phyloP scores from a whole-genome alignment of 1,140 invertebrate genomes.

The Drosophila parvula region DNA sequence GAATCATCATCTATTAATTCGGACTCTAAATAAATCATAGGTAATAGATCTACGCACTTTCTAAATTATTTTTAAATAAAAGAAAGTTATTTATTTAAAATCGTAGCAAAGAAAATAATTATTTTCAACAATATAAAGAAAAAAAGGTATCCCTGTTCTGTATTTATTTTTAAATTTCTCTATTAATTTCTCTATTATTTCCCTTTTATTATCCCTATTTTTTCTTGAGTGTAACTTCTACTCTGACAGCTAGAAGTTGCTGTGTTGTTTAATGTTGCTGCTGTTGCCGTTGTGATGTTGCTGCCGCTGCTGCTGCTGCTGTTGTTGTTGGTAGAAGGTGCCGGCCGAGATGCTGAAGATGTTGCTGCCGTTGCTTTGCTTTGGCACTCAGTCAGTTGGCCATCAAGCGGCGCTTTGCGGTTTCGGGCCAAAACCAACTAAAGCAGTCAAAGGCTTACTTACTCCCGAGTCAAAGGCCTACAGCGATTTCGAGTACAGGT shows the following conservation, averaged over 20 bases:
- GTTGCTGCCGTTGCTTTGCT: slow-evolving; percentile 27
- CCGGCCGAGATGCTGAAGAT: slow-evolving; percentile 12
- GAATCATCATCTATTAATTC: too few relatives aligned
- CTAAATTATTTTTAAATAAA: too few relatives aligned
- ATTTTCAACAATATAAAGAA: not conserved
- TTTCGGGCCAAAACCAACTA: slow-evolving; percentile 46
- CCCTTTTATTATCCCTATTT: too few relatives aligned
- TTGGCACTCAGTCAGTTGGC: slow-evolving; percentile 75
- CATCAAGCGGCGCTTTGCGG: slow-evolving; percentile 79
- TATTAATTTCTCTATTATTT: too few relatives aligned
- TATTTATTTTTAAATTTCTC: not conserved
- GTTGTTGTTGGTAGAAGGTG: slow-evolving; percentile 8
- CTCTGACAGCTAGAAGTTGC: not conserved
- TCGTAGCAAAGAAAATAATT: too few relatives aligned
- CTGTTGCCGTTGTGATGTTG: slow-evolving; percentile 11
- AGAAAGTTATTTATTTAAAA: too few relatives aligned
- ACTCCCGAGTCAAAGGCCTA: slow-evolving; percentile 26
- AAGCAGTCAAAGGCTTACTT: slow-evolving; percentile 25
- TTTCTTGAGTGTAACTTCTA: not conserved
- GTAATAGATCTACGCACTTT: too few relatives aligned
- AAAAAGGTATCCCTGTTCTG: not conserved
- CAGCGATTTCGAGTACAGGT: slow-evolving; percentile 61
- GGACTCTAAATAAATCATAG: too few relatives aligned
- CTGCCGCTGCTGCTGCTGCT: slow-evolving; percentile 10
- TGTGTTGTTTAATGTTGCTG: slow-evolving; percentile 28